Base-by-base conservation (phyloP, 2,888 invertebrate genomes). In the Prenolepis imparis region DNA sequence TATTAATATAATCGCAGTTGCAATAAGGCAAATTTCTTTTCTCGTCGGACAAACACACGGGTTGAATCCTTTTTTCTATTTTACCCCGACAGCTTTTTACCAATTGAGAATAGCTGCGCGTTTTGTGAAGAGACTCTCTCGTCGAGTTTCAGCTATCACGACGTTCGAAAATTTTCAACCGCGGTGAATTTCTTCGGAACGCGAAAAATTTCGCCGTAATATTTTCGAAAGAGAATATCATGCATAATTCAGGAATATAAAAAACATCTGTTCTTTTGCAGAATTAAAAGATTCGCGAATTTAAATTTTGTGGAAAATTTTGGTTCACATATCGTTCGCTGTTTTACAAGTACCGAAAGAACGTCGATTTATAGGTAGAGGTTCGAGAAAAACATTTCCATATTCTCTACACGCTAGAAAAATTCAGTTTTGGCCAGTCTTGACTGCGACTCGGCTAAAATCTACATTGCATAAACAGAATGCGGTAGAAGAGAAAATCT, bases 231-330 rank as follows among this genome's bases (percentile, higher is more conserved):
- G 39, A 39, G 21, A 39, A 32, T 44, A 59, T 86, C 88, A 88
- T 88, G 82, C 84, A 88, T 88, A 83, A 86, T 88, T 88, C 88
- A 88, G n/a, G 21, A 84, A 82, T 75, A 52, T 82, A 21, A 82
- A 67, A 84, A 84, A 80, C 67, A 39, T n/a, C n/a, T 32, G 41
- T 48, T 52, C 44, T 59, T 9, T 67, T 52, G 28, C 48, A 9
- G 57, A 48, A 48, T 80, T 68, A 68, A 70, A 36, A 70, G 70
- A 80, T 59, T 61, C 44, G 59, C 48, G 59, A 61, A 80, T 80
- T 59, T 78, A 59, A 78, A 44, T 80, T 81, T 83, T 12, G 39
- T n/a, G 21, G 44, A 24, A 86, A 86, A 86, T 88, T 86, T 86
- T 36, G 59, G 2, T 24, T 41, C 59, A 70, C 68, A 44, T 59